A percentile compares a stretch with the other conserved stretches of the same genome.
Conservation (phyloP, 1,140 invertebrate species). For the Aleiodes sp. region DNA sequence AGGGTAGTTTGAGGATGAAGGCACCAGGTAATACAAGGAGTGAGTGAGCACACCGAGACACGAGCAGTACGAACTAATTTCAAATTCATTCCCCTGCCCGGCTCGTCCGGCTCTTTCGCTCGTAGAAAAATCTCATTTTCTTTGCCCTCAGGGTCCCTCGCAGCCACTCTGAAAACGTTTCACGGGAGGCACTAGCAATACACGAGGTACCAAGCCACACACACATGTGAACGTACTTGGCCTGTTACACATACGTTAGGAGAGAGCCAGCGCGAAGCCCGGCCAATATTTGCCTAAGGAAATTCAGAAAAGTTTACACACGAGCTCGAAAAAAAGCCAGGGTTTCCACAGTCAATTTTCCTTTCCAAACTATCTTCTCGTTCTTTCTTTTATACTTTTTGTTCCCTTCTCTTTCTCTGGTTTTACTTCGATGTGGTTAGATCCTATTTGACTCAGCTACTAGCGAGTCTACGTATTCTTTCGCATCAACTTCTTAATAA, state of each 20-base stretch:
- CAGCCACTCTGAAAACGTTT: slow-evolving; percentile 39
- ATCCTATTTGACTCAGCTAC: slow-evolving; percentile 12
- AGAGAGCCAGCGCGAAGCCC: slow-evolving; percentile 37
- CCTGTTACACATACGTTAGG: neutral
- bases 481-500: slow-evolving; percentile 42
- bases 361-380: slow-evolving; percentile 28
- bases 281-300: slow-evolving; percentile 64
- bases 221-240: neutral
- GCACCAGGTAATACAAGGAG: slow-evolving; percentile 49
- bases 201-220: slow-evolving; percentile 14
- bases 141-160: slow-evolving; percentile 56
- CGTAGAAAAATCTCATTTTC: slow-evolving; percentile 65
- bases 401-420: neutral
- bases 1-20: slow-evolving; percentile 39
- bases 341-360: slow-evolving; percentile 59
- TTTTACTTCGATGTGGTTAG: neutral
- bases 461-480: neutral
- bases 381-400: slow-evolving; percentile 3
- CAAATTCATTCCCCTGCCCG: slow-evolving; percentile 58
- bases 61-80: slow-evolving; percentile 61
- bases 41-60: slow-evolving; percentile 48
- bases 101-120: slow-evolving; percentile 44
- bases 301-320: slow-evolving; percentile 65
- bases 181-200: slow-evolving; percentile 19
- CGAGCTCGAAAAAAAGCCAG: slow-evolving; percentile 44